Evolutionary conservation across 2,113 vertebrate genomes (phyloP).

Genomic region (Steatornis caripensis): DNA sequence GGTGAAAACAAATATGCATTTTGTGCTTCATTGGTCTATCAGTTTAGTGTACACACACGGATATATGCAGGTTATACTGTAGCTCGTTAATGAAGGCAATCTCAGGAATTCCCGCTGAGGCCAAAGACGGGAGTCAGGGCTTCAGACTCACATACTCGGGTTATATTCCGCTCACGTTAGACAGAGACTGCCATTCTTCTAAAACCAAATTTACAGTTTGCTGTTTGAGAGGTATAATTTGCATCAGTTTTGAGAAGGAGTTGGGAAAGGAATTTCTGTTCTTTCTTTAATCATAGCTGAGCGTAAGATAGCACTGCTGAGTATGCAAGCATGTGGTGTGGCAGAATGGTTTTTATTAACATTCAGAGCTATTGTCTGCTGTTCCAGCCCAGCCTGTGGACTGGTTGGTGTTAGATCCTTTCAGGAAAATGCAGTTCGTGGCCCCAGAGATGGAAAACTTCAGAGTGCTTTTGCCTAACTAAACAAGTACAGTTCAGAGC

Average conservation of each 20-base stretch:
- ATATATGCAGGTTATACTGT: background rate
- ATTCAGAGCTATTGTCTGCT: background rate
- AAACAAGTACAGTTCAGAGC: constrained; percentile 17
- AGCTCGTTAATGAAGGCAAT: background rate
- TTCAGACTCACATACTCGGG: background rate
- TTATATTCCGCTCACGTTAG: background rate
- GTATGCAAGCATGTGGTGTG: constrained; percentile 9
- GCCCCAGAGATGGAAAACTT: constrained; percentile 11
- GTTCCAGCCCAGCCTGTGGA: background rate
- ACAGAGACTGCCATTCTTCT: background rate
- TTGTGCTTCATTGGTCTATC: background rate
- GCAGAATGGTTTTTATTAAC: constrained; percentile 18
- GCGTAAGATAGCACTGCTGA: constrained; percentile 22
- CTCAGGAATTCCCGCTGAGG: background rate
- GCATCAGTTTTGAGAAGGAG: background rate
- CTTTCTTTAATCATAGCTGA: constrained; percentile 22
- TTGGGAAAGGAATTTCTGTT: background rate
- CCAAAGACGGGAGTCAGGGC: background rate
- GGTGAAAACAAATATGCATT: background rate
- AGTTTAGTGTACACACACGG: background rate
- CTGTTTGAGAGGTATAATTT: constrained; percentile 45
- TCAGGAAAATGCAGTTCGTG: constrained; percentile 1
- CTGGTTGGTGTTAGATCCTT: constrained; percentile 4
- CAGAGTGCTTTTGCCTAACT: background rate
- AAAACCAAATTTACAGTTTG: constrained; percentile 39